Evolutionary conservation across 2,797 vertebrate species (phyloP).

Genomic region (Sorex maritimensis): DNA sequence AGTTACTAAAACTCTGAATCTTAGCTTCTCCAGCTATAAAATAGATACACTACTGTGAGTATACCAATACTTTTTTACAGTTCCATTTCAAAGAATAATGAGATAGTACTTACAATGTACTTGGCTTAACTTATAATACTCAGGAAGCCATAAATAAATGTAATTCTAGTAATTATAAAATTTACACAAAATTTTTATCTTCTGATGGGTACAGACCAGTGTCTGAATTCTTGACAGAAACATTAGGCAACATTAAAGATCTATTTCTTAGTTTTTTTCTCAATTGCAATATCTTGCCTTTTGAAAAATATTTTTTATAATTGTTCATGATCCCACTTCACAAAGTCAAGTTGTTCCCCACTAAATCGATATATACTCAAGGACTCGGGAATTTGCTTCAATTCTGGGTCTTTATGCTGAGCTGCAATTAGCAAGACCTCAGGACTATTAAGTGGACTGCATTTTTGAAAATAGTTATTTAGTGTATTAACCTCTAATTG

Average conservation of each 20-base stretch:
- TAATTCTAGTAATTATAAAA: conserved; percentile 29
- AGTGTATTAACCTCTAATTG: conserved; percentile 23
- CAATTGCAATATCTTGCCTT: conserved; percentile 33
- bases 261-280: background rate
- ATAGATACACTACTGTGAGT: background rate
- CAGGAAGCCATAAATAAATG: background rate
- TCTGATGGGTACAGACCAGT: background rate
- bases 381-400: background rate
- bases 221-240: conserved; percentile 46
- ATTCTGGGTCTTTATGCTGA: background rate
- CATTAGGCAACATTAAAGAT: conserved; percentile 2
- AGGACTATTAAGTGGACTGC: background rate
- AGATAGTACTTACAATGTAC: background rate
- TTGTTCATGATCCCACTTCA: background rate
- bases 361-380: background rate
- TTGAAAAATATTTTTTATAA: background rate
- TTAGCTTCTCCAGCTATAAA: background rate
- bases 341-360: background rate
- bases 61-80: background rate
- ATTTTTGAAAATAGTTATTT: conserved; percentile 44
- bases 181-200: conserved; percentile 28
- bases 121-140: conserved; percentile 36
- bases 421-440: conserved; percentile 35
- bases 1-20: background rate
- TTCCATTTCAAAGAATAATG: background rate